A percentile compares a stretch with the other conserved stretches of the same genome.
phyloP scores from a whole-genome alignment of 1,140 invertebrate species.

The Plutomurus gul region DNA sequence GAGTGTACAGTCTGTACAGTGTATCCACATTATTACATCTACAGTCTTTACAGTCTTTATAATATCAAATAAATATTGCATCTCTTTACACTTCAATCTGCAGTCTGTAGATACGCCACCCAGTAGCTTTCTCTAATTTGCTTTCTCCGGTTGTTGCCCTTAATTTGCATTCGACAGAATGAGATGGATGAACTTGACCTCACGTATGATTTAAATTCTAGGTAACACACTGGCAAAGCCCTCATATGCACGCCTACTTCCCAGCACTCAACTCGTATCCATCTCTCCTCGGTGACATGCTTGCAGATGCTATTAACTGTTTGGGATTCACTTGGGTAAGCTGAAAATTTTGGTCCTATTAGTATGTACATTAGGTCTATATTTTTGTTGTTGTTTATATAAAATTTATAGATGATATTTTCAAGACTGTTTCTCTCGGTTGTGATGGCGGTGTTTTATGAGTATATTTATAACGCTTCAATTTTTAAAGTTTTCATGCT shows the following conservation, averaged over 20 bases:
- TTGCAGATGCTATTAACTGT: conserved; percentile 90
- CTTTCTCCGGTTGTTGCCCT: too few relatives aligned
- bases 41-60: too few relatives aligned
- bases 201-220: conserved; percentile 53
- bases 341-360: conserved; percentile 29
- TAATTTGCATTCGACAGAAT: too few relatives aligned
- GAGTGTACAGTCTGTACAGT: not conserved
- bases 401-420: not conserved
- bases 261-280: conserved; percentile 94
- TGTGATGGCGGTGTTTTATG: too few relatives aligned
- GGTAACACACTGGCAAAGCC: conserved; percentile 93
- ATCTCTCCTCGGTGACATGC: conserved; percentile 92
- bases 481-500: too few relatives aligned
- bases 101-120: too few relatives aligned
- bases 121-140: too few relatives aligned
- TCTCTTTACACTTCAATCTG: too few relatives aligned
- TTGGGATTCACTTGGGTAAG: conserved; percentile 88
- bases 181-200: too few relatives aligned
- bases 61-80: too few relatives aligned
- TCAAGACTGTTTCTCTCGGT: too few relatives aligned
- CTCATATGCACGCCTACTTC: conserved; percentile 98
- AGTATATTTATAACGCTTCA: too few relatives aligned
- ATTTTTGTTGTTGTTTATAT: not conserved
- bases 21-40: conserved; percentile 21
- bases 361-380: not conserved